These are phyloP conservation scores for Volucella inflata DNA, from an alignment of 2,888 invertebrate genomes.

Conservation along the genomic window DNA sequence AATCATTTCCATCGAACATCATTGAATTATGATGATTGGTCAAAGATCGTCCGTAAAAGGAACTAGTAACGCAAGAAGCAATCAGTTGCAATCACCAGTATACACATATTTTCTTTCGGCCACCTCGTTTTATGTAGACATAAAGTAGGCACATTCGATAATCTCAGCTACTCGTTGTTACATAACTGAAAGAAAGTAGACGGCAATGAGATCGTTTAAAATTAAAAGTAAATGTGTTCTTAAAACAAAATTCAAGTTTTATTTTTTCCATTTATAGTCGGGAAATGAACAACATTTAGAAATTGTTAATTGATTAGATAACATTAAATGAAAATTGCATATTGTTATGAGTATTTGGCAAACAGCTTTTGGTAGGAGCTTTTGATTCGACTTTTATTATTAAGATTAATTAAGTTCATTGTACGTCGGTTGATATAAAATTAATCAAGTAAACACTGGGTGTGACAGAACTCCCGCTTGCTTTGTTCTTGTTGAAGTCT, in stretches of 20 bases:
- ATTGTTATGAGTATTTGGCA: conserved; percentile 1
- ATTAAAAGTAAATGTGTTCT: background rate
- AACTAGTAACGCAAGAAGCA: too few relatives aligned
- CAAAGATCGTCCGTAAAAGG: too few relatives aligned
- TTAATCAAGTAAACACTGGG: background rate
- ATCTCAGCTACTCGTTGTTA: too few relatives aligned
- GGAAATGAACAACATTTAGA: too few relatives aligned
- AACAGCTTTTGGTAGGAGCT: background rate
- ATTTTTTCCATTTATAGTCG: background rate
- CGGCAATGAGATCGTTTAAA: background rate
- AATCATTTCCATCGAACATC: too few relatives aligned
- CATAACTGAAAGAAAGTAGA: background rate
- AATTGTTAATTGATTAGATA: conserved; percentile 13
- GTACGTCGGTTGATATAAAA: conserved; percentile 16
- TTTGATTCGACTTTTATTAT: background rate
- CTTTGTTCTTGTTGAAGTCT: too few relatives aligned
- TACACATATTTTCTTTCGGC: too few relatives aligned
- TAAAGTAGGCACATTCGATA: too few relatives aligned
- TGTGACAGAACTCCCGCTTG: background rate
- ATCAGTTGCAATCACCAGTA: too few relatives aligned
- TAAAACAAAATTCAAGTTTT: background rate
- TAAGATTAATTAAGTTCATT: conserved; percentile 8
- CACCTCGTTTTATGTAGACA: too few relatives aligned
- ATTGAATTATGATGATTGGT: too few relatives aligned
- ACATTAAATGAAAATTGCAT: background rate